Evolutionary conservation across 2,888 invertebrate genomes (phyloP), one percentile per base, ranked within the genome.

Genomic region (Eilema sororculum): DNA sequence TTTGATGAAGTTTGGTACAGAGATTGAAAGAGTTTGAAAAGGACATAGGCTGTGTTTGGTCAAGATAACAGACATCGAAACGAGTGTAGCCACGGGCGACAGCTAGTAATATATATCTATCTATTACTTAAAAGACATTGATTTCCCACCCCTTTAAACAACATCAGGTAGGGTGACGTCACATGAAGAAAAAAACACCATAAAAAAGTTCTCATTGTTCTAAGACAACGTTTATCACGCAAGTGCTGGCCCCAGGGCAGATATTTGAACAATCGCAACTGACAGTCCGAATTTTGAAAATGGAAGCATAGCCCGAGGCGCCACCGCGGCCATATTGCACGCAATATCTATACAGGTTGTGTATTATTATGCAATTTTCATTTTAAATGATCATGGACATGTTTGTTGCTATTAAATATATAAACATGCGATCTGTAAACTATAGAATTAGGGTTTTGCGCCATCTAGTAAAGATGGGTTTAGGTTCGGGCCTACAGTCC

Each of bases 281-380:
- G 72, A 76, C 74, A 71, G 70, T 56, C 57, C 66, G 62, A 78
- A 78, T 75, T 86, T 86, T 87, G 87, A 88, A 90, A 90, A 90
- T 91, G 91, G 92, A 89, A 91, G 89, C 89, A 83, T 75, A 73
- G 90, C 92, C 88, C 68, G 82, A 70, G 83, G 91, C 87, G 79
- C 78, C 80, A 77, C 82, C 71, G 82, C 78, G 78, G 88, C 89
- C 93, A 94, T 94, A 94, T 88, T 79, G 92, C 93, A 93, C 92
- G 93, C 91, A 84, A 93, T 86, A n/a, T 0, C 28, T 16, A 80
- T 74, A 75, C 63, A 61, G 76, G 84, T 85, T 84, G 56, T 3
- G 24, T 56, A 33, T 57, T 24, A 65, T 65, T 56, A 85, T 80
- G 67, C 74, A 69, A 72, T 76, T 75, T 71, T 72, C 62, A 74